Conservation (phyloP, 2,888 invertebrate species). For the Drosophila kanekoi region DNA sequence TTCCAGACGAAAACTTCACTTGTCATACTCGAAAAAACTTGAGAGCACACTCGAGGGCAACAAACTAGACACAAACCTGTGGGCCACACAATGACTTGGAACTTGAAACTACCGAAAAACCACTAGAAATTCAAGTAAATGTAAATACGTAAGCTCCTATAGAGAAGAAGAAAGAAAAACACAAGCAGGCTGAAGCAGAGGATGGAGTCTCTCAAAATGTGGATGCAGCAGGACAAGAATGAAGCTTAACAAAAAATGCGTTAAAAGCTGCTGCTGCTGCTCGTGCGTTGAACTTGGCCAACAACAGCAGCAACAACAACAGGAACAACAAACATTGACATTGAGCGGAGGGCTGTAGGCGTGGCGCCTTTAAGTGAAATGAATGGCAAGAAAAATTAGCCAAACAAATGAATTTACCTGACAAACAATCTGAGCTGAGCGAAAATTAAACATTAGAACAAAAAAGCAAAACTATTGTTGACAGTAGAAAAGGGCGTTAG, state of each 20-base stretch:
- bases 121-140: conserved; percentile 51
- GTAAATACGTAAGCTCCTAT: conserved; percentile 46
- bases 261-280: conserved; percentile 32
- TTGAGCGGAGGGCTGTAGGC: conserved; percentile 36
- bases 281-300: conserved; percentile 57
- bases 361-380: conserved; percentile 65
- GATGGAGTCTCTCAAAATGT: conserved; percentile 4
- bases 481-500: not conserved
- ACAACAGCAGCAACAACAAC: conserved; percentile 29
- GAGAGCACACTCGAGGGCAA: conserved; percentile 18
- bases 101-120: conserved; percentile 49
- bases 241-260: conserved; percentile 54
- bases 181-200: not conserved
- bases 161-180: not conserved
- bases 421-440: not conserved
- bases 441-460: conserved; percentile 30
- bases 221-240: conserved; percentile 41
- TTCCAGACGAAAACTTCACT: conserved; percentile 26
- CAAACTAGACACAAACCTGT: conserved; percentile 9
- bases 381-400: conserved; percentile 57
- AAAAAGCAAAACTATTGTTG: not conserved
- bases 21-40: conserved; percentile 13
- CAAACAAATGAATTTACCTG: not conserved
- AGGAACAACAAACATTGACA: conserved; percentile 32
- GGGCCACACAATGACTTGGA: conserved; percentile 50